These are phyloP conservation scores for Pangasius mekongensis DNA, from an alignment of 2,797 vertebrate species.

Conservation along the genomic window DNA sequence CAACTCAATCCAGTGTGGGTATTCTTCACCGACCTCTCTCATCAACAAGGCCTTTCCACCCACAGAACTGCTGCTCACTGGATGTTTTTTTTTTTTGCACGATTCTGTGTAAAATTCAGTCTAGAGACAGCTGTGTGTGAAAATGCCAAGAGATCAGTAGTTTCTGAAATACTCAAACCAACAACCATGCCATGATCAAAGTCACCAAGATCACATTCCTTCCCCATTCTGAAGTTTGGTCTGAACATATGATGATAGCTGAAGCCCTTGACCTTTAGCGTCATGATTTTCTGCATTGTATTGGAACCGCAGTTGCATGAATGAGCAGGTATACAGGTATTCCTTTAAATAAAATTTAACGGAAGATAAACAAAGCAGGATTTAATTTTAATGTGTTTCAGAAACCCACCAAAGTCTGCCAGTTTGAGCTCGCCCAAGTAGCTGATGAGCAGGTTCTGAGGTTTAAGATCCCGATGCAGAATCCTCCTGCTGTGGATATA, in stretches of 20 bases:
- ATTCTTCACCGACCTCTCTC: too few relatives aligned
- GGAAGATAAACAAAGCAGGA: too few relatives aligned
- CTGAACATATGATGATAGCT: not conserved
- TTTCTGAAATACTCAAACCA: not conserved
- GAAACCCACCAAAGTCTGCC: slow-evolving; percentile 85
- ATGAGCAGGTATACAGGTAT: not conserved
- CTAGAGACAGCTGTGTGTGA: not conserved
- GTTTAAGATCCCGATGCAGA: slow-evolving; percentile 92
- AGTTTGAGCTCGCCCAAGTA: slow-evolving; percentile 92
- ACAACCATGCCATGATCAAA: not conserved
- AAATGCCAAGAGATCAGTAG: too few relatives aligned
- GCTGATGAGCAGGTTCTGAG: slow-evolving; percentile 93
- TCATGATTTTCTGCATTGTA: not conserved
- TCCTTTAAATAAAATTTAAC: not conserved
- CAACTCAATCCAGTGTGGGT: too few relatives aligned
- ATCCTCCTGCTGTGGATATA: slow-evolving; percentile 88
- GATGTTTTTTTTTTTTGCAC: too few relatives aligned
- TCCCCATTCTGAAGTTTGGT: not conserved
- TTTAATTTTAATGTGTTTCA: not conserved
- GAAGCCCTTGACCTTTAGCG: not conserved
- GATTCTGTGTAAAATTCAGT: not conserved
- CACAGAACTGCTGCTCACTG: too few relatives aligned
- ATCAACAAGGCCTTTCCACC: too few relatives aligned
- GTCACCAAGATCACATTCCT: not conserved
- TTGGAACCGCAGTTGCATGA: not conserved